Evolutionary conservation across 2,797 vertebrate genomes (phyloP).

Genomic region (Girardinus metallicus): DNA sequence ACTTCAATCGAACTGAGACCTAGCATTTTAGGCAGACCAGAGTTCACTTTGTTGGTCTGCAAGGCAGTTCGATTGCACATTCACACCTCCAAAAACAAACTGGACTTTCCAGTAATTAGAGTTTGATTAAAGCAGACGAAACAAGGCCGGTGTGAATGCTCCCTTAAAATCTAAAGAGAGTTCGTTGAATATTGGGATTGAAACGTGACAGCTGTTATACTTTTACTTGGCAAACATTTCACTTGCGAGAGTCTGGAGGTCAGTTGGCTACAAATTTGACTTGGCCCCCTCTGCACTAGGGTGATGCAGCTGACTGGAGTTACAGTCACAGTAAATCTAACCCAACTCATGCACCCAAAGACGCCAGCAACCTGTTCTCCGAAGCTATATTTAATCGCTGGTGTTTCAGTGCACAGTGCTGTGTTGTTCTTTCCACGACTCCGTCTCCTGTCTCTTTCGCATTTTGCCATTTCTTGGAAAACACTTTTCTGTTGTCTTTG

Average conservation of each 20-base stretch:
- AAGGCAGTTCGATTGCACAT: no score
- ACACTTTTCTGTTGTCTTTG: conserved; percentile 57
- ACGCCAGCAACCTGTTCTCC: conserved; percentile 33
- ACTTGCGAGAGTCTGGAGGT: conserved; percentile 11
- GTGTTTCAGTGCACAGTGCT: conserved; percentile 42
- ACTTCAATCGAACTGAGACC: no score
- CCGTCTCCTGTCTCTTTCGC: conserved; percentile 44
- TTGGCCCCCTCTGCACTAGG: conserved; percentile 17
- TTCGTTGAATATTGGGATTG: background rate
- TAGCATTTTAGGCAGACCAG: no score
- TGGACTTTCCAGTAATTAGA: no score
- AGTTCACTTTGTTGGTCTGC: no score
- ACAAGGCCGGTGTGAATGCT: background rate
- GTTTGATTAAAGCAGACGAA: no score
- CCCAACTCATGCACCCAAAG: conserved; percentile 8
- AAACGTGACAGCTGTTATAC: background rate
- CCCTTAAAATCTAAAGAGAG: background rate
- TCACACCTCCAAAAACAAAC: no score
- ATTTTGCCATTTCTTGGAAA: conserved; percentile 64
- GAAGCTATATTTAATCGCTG: conserved; percentile 33
- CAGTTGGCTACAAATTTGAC: conserved; percentile 24
- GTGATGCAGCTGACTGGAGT: conserved; percentile 24
- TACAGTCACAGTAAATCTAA: conserved; percentile 19
- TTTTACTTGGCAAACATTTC: background rate
- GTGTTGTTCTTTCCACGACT: conserved; percentile 61